Evolutionary conservation across 2,113 vertebrate genomes (phyloP).

Genomic region (Poeciliopsis occidentalis): DNA sequence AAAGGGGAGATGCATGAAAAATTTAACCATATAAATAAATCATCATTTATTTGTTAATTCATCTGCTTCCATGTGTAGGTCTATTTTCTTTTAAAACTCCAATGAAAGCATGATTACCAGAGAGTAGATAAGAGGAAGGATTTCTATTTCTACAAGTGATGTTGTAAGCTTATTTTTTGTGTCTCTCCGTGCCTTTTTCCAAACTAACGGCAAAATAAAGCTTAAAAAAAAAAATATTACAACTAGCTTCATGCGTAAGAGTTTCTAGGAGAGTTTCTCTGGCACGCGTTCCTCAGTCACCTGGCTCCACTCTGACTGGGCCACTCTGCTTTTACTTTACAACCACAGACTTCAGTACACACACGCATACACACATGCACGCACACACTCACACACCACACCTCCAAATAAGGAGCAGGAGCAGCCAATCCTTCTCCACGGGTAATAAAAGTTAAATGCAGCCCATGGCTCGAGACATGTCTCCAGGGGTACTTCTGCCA

Average conservation of each 20-base stretch:
- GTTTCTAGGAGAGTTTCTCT: constrained; percentile 10
- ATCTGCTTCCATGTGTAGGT: no score
- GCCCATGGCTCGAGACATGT: constrained; percentile 52
- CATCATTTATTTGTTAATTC: no score
- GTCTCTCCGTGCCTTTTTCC: neutral
- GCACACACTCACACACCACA: constrained; percentile 9
- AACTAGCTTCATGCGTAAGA: constrained; percentile 4
- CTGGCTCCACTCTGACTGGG: constrained; percentile 71
- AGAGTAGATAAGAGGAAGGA: neutral
- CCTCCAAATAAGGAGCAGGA: constrained; percentile 55
- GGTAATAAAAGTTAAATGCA: constrained; percentile 74
- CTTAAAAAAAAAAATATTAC: neutral
- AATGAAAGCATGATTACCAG: neutral
- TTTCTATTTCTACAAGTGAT: neutral
- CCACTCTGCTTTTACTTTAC: constrained; percentile 51
- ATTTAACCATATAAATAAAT: no score
- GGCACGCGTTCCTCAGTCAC: constrained; percentile 42
- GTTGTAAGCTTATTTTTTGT: neutral
- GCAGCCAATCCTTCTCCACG: constrained; percentile 51
- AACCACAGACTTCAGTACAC: constrained; percentile 37
- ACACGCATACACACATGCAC: neutral
- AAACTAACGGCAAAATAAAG: constrained; percentile 2
- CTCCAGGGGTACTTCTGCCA: constrained; percentile 52
- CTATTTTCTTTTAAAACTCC: neutral
- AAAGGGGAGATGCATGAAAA: no score